Conservation (phyloP, 1,140 invertebrate genomes). For the Popillia japonica region DNA sequence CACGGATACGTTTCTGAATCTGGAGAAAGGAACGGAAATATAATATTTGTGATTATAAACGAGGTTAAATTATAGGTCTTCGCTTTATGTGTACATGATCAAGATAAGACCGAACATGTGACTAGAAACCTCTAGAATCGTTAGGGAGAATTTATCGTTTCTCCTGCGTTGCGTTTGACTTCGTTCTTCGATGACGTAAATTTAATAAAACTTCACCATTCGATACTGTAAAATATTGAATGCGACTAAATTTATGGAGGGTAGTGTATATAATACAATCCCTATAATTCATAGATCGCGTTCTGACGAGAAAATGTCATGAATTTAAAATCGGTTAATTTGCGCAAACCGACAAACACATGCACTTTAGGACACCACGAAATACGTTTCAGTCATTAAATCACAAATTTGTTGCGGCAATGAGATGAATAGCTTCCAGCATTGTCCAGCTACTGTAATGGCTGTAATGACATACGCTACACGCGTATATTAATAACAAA, state of each 20-base stretch:
- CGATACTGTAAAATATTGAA: too few relatives aligned
- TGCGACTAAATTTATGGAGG: too few relatives aligned
- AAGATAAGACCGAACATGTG: not conserved
- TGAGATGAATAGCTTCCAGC: not conserved
- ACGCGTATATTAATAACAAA: conserved; percentile 13
- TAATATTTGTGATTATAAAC: conserved; percentile 1
- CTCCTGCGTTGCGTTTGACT: not conserved
- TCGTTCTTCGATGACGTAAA: too few relatives aligned
- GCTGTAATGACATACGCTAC: not conserved
- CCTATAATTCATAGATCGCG: not conserved
- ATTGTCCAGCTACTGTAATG: not conserved
- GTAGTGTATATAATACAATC: too few relatives aligned
- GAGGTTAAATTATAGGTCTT: not conserved
- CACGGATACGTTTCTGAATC: not conserved
- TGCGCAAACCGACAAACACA: not conserved
- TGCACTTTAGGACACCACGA: not conserved
- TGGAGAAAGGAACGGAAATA: not conserved
- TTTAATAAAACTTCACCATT: too few relatives aligned
- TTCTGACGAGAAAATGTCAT: not conserved
- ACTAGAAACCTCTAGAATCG: not conserved
- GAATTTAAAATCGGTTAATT: not conserved
- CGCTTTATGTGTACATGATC: not conserved
- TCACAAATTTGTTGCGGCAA: conserved; percentile 14
- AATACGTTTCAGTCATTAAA: conserved; percentile 22
- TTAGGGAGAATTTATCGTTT: not conserved